Conservation (phyloP, 1,140 invertebrate genomes). For the Asbolus verrucosus region DNA sequence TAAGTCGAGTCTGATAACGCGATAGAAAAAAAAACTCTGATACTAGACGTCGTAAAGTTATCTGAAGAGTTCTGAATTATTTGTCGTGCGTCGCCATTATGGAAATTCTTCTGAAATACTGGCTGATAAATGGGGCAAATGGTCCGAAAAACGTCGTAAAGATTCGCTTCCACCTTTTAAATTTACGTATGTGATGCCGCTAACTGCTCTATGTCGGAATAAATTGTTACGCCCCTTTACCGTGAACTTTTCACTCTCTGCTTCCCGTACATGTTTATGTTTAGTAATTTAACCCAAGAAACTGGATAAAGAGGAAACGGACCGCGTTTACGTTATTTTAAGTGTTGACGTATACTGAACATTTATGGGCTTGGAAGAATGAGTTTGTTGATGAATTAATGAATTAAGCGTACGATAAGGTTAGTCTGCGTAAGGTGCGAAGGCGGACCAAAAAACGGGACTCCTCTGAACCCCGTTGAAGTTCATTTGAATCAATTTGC, state of each 20-base stretch:
- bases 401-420: no score
- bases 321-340: no score
- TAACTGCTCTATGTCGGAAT: slow-evolving; percentile 40
- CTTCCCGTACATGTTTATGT: slow-evolving; percentile 10
- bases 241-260: no score
- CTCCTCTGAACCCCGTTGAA: not conserved
- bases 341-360: no score
- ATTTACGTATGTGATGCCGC: slow-evolving; percentile 49
- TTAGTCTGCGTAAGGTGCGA: no score
- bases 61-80: slow-evolving; percentile 52
- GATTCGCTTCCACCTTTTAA: slow-evolving; percentile 52
- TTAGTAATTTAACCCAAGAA: slow-evolving; percentile 19
- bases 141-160: slow-evolving; percentile 57
- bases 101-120: slow-evolving; percentile 59
- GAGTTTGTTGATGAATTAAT: no score
- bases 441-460: not conserved
- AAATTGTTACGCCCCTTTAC: slow-evolving; percentile 28
- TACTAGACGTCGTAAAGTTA: slow-evolving; percentile 32
- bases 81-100: slow-evolving; percentile 58
- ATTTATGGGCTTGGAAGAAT: no score
- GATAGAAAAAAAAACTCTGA: slow-evolving; percentile 37
- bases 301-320: no score
- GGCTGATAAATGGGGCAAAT: slow-evolving; percentile 60
- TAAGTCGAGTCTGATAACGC: slow-evolving; percentile 34
- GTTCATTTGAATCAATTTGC: slow-evolving; percentile 32